phyloP scores from a whole-genome alignment of 2,888 invertebrate species.

The Cistogaster globosa region DNA sequence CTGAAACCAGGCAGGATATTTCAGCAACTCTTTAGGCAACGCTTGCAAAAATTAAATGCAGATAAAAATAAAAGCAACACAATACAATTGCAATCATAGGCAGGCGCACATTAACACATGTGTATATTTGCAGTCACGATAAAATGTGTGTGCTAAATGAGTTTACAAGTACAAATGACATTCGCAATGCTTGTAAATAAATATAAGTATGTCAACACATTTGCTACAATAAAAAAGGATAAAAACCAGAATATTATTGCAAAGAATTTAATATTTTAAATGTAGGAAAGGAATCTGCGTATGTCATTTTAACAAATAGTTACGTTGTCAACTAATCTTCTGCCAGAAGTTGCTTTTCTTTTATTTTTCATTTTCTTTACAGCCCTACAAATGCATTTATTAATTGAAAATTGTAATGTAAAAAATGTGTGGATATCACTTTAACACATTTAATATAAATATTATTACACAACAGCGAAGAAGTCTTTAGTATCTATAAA shows the following conservation, averaged over 20 bases:
- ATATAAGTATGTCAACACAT: slow-evolving; percentile 66
- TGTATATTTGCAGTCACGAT: not conserved
- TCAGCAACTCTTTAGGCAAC: slow-evolving; percentile 44
- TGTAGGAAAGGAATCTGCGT: slow-evolving; percentile 40
- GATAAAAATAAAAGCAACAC: slow-evolving; percentile 34
- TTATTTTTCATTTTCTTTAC: not conserved
- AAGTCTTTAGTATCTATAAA: too few relatives aligned
- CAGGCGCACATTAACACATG: slow-evolving; percentile 17
- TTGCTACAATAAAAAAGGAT: slow-evolving; percentile 49
- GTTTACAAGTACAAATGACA: slow-evolving; percentile 59
- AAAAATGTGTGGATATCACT: not conserved
- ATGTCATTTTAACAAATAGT: slow-evolving; percentile 37
- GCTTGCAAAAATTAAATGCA: slow-evolving; percentile 14
- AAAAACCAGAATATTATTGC: slow-evolving; percentile 51
- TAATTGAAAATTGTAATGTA: not conserved
- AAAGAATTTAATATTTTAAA: slow-evolving; percentile 41
- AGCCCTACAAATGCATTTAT: not conserved
- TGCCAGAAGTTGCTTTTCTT: not conserved
- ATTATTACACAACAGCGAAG: too few relatives aligned
- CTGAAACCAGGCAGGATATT: slow-evolving; percentile 50
- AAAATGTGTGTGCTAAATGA: slow-evolving; percentile 26
- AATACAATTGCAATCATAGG: slow-evolving; percentile 8
- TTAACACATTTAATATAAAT: too few relatives aligned
- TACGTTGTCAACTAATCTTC: slow-evolving; percentile 26
- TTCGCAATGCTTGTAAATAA: slow-evolving; percentile 36